phyloP scores from a whole-genome alignment of 2,797 vertebrate genomes.

The Vireo griseus region DNA sequence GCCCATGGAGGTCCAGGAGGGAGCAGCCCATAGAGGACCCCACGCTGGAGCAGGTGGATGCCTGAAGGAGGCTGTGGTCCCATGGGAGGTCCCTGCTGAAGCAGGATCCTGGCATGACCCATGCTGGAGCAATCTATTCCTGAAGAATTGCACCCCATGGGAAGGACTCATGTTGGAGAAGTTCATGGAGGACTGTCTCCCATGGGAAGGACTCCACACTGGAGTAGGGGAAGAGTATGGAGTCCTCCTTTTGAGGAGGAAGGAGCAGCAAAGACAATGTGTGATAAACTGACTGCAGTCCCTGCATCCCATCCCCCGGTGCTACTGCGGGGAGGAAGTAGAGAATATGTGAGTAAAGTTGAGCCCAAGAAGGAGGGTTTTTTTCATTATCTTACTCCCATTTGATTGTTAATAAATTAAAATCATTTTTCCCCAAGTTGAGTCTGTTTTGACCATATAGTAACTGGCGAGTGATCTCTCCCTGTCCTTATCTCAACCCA shows the following conservation, averaged over 20 bases:
- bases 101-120: neutral
- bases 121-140: neutral
- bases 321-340: fast-evolving
- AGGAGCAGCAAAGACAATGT: neutral
- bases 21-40: neutral
- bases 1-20: neutral
- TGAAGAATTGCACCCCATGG: neutral
- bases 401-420: neutral
- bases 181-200: neutral
- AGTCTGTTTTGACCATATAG: neutral
- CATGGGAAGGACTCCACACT: neutral
- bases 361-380: neutral
- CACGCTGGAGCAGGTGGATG: neutral
- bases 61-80: neutral
- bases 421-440: neutral
- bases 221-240: neutral
- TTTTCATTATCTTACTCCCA: neutral
- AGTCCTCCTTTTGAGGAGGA: neutral
- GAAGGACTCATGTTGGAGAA: neutral
- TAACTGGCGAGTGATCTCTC: neutral
- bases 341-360: neutral
- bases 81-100: neutral
- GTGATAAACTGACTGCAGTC: neutral
- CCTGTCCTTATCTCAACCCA: neutral
- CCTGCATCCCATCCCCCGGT: fast-evolving